Conservation (phyloP, 2,797 vertebrate genomes). For the Chelidonichthys spinosus region DNA sequence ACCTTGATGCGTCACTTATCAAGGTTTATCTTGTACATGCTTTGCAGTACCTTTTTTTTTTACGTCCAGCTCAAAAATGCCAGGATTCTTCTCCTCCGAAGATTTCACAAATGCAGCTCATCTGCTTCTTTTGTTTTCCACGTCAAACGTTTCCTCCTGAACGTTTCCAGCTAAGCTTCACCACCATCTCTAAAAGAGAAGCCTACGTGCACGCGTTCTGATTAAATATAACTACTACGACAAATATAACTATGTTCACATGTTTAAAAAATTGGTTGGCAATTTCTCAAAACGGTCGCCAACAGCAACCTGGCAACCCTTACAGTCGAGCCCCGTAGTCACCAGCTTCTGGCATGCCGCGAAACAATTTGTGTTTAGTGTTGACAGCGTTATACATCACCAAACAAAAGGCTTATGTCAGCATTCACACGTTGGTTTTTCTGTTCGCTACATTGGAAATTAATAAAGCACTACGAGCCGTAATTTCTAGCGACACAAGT, state of each 20-base stretch:
- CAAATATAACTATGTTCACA: neutral
- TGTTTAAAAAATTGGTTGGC: neutral
- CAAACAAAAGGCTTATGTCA: constrained; percentile 65
- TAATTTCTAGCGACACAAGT: constrained; percentile 38
- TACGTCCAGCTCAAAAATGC: neutral
- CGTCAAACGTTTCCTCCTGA: neutral
- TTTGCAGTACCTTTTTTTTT: neutral
- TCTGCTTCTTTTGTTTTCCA: neutral
- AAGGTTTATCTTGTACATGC: neutral
- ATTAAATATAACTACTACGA: neutral
- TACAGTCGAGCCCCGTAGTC: neutral
- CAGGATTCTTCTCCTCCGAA: neutral
- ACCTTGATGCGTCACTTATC: neutral
- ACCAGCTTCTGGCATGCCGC: constrained; percentile 13
- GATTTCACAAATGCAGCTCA: neutral
- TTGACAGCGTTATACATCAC: constrained; percentile 55
- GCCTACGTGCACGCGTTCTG: neutral
- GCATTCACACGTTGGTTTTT: constrained; percentile 52
- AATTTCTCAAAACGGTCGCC: neutral
- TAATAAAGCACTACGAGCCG: constrained; percentile 54
- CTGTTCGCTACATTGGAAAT: constrained; percentile 58
- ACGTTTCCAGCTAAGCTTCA: neutral
- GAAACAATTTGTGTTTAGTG: constrained; percentile 59
- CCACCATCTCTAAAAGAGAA: neutral
- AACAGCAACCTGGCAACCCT: neutral